Evolutionary conservation across 2,113 vertebrate species (phyloP), one percentile per base, ranked within the genome.

Genomic region (Myotis davidii): DNA sequence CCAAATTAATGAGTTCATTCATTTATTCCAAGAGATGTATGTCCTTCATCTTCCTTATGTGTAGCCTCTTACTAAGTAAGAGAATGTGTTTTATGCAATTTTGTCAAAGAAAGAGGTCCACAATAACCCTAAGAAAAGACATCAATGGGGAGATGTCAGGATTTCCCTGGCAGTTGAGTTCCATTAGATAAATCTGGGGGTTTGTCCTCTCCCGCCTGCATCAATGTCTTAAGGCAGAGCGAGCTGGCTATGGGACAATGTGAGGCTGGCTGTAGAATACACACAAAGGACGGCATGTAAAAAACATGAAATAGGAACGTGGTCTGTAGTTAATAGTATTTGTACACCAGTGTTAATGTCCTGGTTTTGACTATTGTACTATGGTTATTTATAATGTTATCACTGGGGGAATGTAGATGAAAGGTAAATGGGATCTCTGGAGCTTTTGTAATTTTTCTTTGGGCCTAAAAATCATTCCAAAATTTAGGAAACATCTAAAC

Each of bases 241-340:
- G 87, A 69, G 21, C 92, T 96, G 96, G 88, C 91, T 83, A 82
- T 21, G 64, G 90, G 87, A 48, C 25, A 65, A 89, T 54, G 54
- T 34, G 79, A 97, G 61, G 88, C 56, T 87, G 83, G 84, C 87
- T 97, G 96, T 96, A 90, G 39, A 83, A 17, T 3, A 54, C 18
- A 45, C 77, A 88, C 1, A 70, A 52, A 85, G 61, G 25, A 87
- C 3, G 50, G 3, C 25, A 11, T 67, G 5, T 70, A 78, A 67
- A 94, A 59, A 59, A 9, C 20, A 81, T 76, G 32, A 95, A 85
- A 64, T 77, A 27, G 42, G 13, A 54, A 78, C 9, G 69, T 50
- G 25, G 12, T 78, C 5, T 78, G 0, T 9, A 77, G 45, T 81
- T 85, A 56, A 86, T 34, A 73, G n/a, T 25, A 67, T 42, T 87